These are phyloP conservation scores for Tachina fera DNA, from an alignment of 2,888 invertebrate species.

Conservation along the genomic window DNA sequence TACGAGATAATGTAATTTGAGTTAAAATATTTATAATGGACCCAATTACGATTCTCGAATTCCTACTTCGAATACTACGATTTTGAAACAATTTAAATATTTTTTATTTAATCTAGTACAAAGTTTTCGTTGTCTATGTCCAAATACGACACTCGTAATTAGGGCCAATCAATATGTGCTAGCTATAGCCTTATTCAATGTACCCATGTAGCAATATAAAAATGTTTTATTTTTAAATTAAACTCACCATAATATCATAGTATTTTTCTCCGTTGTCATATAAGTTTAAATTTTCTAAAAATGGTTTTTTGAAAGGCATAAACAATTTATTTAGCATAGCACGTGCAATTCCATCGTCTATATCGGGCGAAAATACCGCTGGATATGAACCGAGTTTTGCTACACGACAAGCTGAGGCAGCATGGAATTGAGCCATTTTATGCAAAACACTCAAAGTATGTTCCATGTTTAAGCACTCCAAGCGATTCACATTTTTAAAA, in stretches of 20 bases:
- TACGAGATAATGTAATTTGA: too few species aligned
- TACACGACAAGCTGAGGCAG: slow-evolving; percentile 76
- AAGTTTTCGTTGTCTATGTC: too few species aligned
- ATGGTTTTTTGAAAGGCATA: slow-evolving; percentile 45
- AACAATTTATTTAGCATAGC: slow-evolving; percentile 53
- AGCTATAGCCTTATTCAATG: too few species aligned
- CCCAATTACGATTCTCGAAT: too few species aligned
- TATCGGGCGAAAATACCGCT: slow-evolving; percentile 54
- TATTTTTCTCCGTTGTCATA: slow-evolving; percentile 74
- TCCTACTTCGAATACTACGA: too few species aligned
- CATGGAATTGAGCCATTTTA: slow-evolving; percentile 81
- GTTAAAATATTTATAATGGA: too few species aligned
- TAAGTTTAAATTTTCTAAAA: slow-evolving; percentile 67
- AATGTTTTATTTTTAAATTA: not conserved
- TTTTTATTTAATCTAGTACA: too few species aligned
- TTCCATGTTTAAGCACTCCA: slow-evolving; percentile 77
- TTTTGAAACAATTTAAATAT: too few species aligned
- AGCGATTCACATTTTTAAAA: slow-evolving; percentile 78
- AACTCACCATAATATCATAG: slow-evolving; percentile 73
- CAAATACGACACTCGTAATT: too few species aligned
- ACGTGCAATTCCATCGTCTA: slow-evolving; percentile 30
- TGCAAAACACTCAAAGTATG: slow-evolving; percentile 77
- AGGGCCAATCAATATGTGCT: too few species aligned
- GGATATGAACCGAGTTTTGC: slow-evolving; percentile 74
- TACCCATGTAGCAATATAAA: too few species aligned